These are phyloP conservation scores for Jacana jacana DNA, from an alignment of 2,113 vertebrate species.

Conservation along the genomic window DNA sequence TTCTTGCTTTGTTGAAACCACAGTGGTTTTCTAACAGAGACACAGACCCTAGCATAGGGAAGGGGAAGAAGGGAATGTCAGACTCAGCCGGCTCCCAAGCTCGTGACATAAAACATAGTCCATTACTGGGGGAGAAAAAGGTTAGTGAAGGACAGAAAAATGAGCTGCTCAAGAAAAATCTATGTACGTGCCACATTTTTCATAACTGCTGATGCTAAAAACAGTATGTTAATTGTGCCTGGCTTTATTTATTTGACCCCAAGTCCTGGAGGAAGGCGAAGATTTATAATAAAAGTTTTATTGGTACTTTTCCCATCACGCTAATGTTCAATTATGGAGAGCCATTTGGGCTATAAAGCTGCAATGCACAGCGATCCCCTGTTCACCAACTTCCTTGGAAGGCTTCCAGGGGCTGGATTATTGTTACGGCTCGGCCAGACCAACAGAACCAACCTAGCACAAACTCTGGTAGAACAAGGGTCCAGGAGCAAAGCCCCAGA, in stretches of 20 bases:
- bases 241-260: slow-evolving; percentile 18
- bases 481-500: background rate
- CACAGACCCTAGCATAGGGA: background rate
- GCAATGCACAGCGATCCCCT: background rate
- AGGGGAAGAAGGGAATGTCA: background rate
- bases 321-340: slow-evolving; percentile 37
- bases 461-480: background rate
- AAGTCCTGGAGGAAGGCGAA: background rate
- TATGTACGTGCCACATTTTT: background rate
- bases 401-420: background rate
- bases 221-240: background rate
- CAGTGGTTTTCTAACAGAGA: background rate
- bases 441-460: background rate
- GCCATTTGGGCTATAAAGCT: slow-evolving; percentile 19
- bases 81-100: background rate
- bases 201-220: slow-evolving; percentile 44
- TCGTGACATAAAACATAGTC: background rate
- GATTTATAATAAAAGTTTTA: slow-evolving; percentile 36
- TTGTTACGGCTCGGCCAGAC: background rate
- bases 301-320: slow-evolving; percentile 4
- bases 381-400: background rate
- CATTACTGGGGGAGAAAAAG: background rate
- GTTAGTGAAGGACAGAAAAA: slow-evolving; percentile 22
- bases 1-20: background rate
- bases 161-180: background rate